Evolutionary conservation across 2,113 vertebrate species (phyloP), one percentile per base, ranked within the genome.

Genomic region (Trogon melanurus): DNA sequence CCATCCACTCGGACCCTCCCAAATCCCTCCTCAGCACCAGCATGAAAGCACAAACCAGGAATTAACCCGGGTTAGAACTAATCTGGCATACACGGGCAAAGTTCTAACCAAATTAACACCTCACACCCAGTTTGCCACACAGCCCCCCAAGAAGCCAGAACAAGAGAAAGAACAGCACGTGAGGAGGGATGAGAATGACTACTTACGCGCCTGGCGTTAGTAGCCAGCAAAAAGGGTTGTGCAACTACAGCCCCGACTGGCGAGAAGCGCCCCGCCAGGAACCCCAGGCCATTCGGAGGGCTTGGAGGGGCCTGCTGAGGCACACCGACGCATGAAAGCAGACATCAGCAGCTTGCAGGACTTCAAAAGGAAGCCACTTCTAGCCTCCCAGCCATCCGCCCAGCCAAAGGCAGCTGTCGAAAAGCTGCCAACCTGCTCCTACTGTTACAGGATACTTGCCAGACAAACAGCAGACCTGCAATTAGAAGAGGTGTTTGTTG

Each of bases 321-420:
- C 87, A 82, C 57, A 66, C 6, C 2, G 3, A 5, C 38, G 44
- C 30, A 47, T 5, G 65, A 81, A 67, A 91, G 51, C 75, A 79
- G 74, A 57, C 45, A 75, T 89, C 91, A 89, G 95, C 95, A 93
- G 87, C 94, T 93, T 62, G 73, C 87, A 96, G 88, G 41, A 96
- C 95, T 95, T 94, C 95, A 97, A 96, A 96, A 88, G 61, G 73
- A 82, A 97, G 94, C 58, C 93, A 85, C 93, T 73, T 15, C 2
- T 7, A 57, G 69, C 87, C 93, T 65, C 25, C 13, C 0, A 93
- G 91, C 91, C 11, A 50, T 9, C 41, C 1, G 0, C 10, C 18
- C 91, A 86, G 83, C 88, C 94, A 95, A 45, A 23, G 61, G 76
- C 58, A 2, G 86, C 93, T 21, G 69, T 29, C 13, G 1, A 41